These are phyloP conservation scores for Gordius sp. DNA, from an alignment of 2,888 invertebrate species.

Conservation along the genomic window DNA sequence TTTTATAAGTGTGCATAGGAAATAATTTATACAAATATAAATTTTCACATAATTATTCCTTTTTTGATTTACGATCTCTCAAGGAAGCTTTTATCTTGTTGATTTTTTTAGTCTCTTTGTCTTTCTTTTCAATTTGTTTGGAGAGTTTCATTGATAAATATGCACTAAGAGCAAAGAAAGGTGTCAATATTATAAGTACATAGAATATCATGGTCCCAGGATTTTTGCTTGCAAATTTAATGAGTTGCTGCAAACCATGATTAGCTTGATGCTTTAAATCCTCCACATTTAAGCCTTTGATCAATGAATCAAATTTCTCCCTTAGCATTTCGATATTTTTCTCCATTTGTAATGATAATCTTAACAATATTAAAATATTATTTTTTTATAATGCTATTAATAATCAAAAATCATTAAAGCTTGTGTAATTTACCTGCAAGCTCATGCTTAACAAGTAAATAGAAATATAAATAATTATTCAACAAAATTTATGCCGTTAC, in stretches of 20 bases:
- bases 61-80: not conserved
- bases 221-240: conserved; percentile 7
- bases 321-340: not conserved
- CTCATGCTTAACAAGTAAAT: too few relatives aligned
- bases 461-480: too few relatives aligned
- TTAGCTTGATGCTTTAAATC: not conserved
- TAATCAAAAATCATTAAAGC: too few relatives aligned
- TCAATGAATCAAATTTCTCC: not conserved
- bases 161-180: conserved; percentile 1
- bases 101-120: not conserved
- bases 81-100: conserved; percentile 4
- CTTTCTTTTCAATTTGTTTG: conserved; percentile 11
- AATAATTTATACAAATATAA: conserved; percentile 7
- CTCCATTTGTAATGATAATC: too few relatives aligned
- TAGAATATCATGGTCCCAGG: not conserved
- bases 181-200: not conserved
- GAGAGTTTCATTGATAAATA: conserved; percentile 3
- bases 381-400: too few relatives aligned
- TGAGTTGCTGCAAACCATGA: not conserved
- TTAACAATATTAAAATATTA: too few relatives aligned
- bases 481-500: too few relatives aligned
- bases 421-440: too few relatives aligned
- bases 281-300: too few relatives aligned
- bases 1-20: not conserved
- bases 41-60: not conserved